Base-by-base conservation (phyloP, 2,888 invertebrate genomes). In the Hetaerina titia region DNA sequence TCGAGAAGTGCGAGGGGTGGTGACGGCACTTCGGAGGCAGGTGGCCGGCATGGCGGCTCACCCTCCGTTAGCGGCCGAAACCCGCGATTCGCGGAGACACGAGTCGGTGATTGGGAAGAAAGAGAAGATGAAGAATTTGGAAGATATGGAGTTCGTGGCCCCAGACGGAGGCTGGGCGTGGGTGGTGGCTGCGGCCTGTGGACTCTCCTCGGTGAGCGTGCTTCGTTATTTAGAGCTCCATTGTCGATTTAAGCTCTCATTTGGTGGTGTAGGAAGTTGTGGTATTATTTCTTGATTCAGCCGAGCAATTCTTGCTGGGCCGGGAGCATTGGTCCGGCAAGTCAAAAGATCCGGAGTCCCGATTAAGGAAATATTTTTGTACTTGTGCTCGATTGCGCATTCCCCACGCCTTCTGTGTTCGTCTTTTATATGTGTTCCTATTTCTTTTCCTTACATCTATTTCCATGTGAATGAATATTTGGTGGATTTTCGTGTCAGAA, bases 161-260 rank as follows among this genome's bases (percentile, higher is more conserved):
- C 98, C 98, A 0, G 98, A 98, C 96, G 98, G 98, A 8, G 98
- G 98, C 0, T 98, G 98, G 98, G 98, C 98, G 0, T 98, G 98
- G 98, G 97, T 98, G 96, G 97, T 98, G 45, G 97, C 98, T 63
- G 96, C 98, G 11, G 98, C 98, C 8, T 98, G 98, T 94, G 98
- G 90, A 11, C 56, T 90, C 19, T 90, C 90, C 15, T 69, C 90
- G 57, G 95, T 95, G 58, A 95, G 95, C 31, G 25, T 5, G 13
- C 11, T 17, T 17, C 60, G 5, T 60, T 11, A 11, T 60, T 60
- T 60, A 4, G 2, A 17, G 11, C 60, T 60, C 1, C 1, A 60
- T 60, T 15, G 60, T 5, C 60, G 60, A 2, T 60, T 17, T 2
- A 60, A 60, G 60, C 17, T 11, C 11, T 60, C 17, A 60, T 60